A percentile compares a stretch with the other conserved stretches of the same genome.
These are phyloP conservation scores for Erebia aethiops DNA, from an alignment of 2,888 invertebrate genomes.

Conservation along the genomic window DNA sequence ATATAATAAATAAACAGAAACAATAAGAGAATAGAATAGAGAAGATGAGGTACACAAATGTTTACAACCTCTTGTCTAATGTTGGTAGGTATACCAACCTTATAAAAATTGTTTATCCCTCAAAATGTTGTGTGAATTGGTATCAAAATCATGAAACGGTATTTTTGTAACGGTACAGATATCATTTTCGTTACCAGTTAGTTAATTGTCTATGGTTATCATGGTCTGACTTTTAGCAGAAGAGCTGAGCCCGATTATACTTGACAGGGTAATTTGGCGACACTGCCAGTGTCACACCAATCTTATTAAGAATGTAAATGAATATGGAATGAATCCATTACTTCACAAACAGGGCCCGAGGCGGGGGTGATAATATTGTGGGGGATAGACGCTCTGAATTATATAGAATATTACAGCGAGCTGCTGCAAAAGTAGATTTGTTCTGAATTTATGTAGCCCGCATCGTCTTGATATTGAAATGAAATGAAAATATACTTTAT, in stretches of 20 bases:
- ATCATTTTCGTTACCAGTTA: not conserved
- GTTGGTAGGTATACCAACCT: no score
- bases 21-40: no score
- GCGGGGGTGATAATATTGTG: conserved; percentile 67
- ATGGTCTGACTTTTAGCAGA: conserved; percentile 45
- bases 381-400: conserved; percentile 54
- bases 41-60: no score
- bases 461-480: no score
- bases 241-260: conserved; percentile 63
- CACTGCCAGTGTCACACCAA: conserved; percentile 68
- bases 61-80: no score
- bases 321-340: conserved; percentile 83
- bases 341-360: conserved; percentile 74
- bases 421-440: conserved; percentile 37
- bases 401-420: conserved; percentile 52
- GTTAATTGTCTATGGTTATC: not conserved
- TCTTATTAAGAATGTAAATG: conserved; percentile 81
- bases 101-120: no score
- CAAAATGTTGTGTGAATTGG: not conserved
- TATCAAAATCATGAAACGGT: not conserved
- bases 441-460: not conserved
- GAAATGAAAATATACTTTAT: no score
- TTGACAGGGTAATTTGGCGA: conserved; percentile 75
- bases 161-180: not conserved
- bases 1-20: no score